Evolutionary conservation across 2,888 invertebrate genomes (phyloP).

Genomic region (Formica aserva): DNA sequence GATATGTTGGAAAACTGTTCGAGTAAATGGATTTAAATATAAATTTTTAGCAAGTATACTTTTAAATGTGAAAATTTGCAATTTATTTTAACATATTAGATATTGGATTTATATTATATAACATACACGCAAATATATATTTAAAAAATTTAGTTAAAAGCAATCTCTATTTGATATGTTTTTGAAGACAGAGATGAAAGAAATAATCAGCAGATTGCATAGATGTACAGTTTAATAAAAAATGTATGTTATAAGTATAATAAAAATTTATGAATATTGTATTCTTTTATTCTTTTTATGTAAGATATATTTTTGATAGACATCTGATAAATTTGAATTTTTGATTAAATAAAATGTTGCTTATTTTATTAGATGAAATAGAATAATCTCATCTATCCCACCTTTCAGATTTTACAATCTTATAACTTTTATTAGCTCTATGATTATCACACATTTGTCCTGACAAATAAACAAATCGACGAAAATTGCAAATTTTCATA

Average conservation of each 20-base stretch:
- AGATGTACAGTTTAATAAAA: conserved; percentile 54
- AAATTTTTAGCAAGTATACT: background rate
- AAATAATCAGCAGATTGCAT: background rate
- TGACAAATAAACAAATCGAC: conserved; percentile 41
- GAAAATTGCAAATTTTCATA: background rate
- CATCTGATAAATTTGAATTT: conserved; percentile 59
- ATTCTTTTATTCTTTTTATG: conserved; percentile 15
- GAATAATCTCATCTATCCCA: conserved; percentile 14
- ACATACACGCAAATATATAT: background rate
- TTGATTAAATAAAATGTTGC: conserved; percentile 25
- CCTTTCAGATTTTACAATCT: conserved; percentile 57
- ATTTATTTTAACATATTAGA: background rate
- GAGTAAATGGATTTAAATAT: background rate
- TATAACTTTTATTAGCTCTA: conserved; percentile 60
- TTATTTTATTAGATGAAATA: too few relatives aligned
- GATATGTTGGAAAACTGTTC: background rate
- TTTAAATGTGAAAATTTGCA: background rate
- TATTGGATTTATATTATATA: too few relatives aligned
- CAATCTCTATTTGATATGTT: conserved; percentile 9
- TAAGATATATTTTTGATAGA: background rate
- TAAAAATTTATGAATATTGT: conserved; percentile 54
- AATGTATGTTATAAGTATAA: conserved; percentile 35
- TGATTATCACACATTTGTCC: conserved; percentile 48
- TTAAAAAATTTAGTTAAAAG: background rate
- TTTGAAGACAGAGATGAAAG: background rate